phyloP scores from a whole-genome alignment of 2,113 vertebrate genomes.

The Antechinus flavipes region DNA sequence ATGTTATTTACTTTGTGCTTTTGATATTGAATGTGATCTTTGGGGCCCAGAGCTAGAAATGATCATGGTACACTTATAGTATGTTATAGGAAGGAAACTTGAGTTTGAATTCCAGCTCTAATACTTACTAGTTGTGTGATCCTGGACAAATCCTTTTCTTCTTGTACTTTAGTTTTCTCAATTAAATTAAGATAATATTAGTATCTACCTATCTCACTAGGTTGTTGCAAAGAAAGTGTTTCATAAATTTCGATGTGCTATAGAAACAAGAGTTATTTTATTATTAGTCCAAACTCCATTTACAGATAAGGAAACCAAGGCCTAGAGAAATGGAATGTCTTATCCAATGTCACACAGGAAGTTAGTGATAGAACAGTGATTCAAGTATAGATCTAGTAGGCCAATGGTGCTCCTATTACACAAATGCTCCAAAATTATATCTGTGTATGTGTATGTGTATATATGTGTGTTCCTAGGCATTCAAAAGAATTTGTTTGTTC shows the following conservation, averaged over 20 bases:
- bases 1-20: background rate
- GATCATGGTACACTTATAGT: background rate
- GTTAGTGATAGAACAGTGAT: background rate
- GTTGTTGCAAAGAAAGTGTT: background rate
- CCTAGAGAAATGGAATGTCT: background rate
- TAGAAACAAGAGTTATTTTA: background rate
- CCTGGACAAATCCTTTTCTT: background rate
- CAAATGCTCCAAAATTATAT: background rate
- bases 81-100: background rate
- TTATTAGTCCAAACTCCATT: background rate
- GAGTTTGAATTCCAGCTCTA: background rate
- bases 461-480: background rate
- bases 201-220: background rate
- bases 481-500: background rate
- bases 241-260: background rate
- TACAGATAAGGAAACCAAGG: background rate
- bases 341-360: background rate
- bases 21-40: background rate
- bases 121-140: background rate
- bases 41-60: background rate
- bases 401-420: background rate
- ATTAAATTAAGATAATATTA: background rate
- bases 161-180: background rate
- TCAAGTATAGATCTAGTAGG: background rate
- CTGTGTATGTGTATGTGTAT: background rate